Evolutionary conservation across 1,140 invertebrate genomes (phyloP), one percentile per base, ranked within the genome.

Genomic region (Andrena cerasifolii): DNA sequence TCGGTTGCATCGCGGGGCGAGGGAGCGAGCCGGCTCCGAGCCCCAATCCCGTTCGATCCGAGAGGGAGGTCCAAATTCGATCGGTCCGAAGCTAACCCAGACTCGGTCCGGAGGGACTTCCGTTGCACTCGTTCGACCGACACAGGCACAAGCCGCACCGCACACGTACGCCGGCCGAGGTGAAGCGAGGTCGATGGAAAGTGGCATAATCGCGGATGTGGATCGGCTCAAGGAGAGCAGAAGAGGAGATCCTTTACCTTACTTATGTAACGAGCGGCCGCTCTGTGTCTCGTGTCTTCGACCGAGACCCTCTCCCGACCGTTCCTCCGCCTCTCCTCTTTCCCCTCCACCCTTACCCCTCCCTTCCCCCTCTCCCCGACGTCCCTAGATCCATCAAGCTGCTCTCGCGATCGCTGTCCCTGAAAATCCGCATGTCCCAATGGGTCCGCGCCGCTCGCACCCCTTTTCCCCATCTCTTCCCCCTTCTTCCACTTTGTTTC

Each of bases 141-240:
- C 47, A 43, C 54, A 26, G 31, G 14, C 18, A 58, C 16, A 5
- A 3, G 8, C 28, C 43, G 51, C 68, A 56, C 76, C 43, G 61
- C 14, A 12, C 56, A 61, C 59, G 68, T 59, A 62, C 73, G 14
- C 66, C 58, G 21, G 80, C 58, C 63, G 84, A 76, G 80, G 85
- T 79, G 85, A 85, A 84, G 84, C 65, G 85, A 88, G 89, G 89
- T 88, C 87, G 88, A 89, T 90, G 88, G 89, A 91, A 91, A 91
- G 90, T 91, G 90, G 89, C 89, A 90, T 91, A 91, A 91, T 91
- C 90, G 87, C 86, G 89, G 87, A 91, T 91, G 89, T 90, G 86
- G 87, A 91, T 90, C 89, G 88, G 85, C 85, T 86, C 86, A 90
- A 90, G 87, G 90, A 88, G 89, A 90, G 88, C 89, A 89, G 78